A percentile compares a stretch with the other conserved stretches of the same genome.
Evolutionary conservation across 2,113 vertebrate genomes (phyloP).

Genomic region (Scytalopus superciliaris): DNA sequence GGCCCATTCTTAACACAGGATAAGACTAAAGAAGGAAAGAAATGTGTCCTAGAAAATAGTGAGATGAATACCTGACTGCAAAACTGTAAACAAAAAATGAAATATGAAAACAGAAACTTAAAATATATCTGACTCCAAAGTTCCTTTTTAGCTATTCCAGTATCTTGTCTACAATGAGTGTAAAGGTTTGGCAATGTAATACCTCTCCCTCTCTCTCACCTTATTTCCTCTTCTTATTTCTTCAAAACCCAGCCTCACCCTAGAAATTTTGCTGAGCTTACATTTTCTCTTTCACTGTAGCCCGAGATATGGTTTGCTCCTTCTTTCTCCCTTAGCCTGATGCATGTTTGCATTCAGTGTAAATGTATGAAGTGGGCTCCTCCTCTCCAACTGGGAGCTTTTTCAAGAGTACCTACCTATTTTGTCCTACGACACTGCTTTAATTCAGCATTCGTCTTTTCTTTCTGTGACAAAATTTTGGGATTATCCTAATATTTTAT

Average conservation of each 20-base stretch:
- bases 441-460: background rate
- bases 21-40: slow-evolving; percentile 59
- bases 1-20: background rate
- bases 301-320: background rate
- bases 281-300: background rate
- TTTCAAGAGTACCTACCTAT: background rate
- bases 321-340: background rate
- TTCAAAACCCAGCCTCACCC: background rate
- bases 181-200: background rate
- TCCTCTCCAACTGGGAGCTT: background rate
- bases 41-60: slow-evolving; percentile 20
- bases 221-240: background rate
- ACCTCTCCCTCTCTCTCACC: background rate
- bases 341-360: background rate
- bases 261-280: background rate
- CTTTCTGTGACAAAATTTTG: background rate
- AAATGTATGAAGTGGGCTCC: background rate
- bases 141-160: slow-evolving; percentile 43
- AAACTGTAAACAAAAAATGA: slow-evolving; percentile 49
- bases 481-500: background rate
- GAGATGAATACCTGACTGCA: slow-evolving; percentile 27
- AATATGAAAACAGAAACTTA: slow-evolving; percentile 53
- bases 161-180: background rate
- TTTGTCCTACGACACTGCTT: background rate
- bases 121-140: slow-evolving; percentile 16